A percentile compares a stretch with the other conserved stretches of the same genome.
Conservation (phyloP, 1,140 invertebrate genomes). For the Anagrus nilaparvatae region DNA sequence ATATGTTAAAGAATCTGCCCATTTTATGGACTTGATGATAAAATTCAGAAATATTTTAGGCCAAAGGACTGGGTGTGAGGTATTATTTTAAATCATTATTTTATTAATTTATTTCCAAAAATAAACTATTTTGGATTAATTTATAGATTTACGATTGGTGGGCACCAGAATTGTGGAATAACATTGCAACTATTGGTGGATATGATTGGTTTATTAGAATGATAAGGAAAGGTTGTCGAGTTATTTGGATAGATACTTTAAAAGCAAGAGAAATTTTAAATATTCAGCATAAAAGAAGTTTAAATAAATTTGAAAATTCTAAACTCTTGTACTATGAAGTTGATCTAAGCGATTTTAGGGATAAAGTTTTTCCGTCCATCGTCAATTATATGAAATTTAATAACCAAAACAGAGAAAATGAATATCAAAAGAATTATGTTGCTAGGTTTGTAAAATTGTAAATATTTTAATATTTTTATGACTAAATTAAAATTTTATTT, state of each 20-base stretch:
- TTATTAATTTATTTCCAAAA: neutral
- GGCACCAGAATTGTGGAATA: constrained; percentile 22
- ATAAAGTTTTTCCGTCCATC: constrained; percentile 20
- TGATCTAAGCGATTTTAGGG: constrained; percentile 26
- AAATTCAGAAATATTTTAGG: constrained; percentile 24
- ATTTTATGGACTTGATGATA: constrained; percentile 26
- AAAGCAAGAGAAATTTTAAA: constrained; percentile 16
- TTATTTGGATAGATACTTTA: constrained; percentile 28
- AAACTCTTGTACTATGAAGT: constrained; percentile 9
- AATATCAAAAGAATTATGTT: constrained; percentile 22
- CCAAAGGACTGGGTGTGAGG: constrained; percentile 19
- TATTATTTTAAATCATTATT: constrained; percentile 8
- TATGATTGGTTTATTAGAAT: constrained; percentile 26
- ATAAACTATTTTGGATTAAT: constrained; percentile 1
- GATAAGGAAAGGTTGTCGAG: constrained; percentile 18
- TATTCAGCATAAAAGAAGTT: constrained; percentile 11
- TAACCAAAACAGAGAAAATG: constrained; percentile 13
- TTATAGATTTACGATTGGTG: constrained; percentile 29
- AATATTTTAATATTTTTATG: neutral
- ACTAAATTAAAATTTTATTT: neutral
- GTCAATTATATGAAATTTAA: constrained; percentile 20
- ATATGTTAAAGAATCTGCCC: constrained; percentile 22
- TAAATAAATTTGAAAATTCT: constrained; percentile 9
- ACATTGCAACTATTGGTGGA: constrained; percentile 25
- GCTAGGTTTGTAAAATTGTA: constrained; percentile 14